phyloP scores from a whole-genome alignment of 2,888 invertebrate genomes.

The Drosophila rubida region DNA sequence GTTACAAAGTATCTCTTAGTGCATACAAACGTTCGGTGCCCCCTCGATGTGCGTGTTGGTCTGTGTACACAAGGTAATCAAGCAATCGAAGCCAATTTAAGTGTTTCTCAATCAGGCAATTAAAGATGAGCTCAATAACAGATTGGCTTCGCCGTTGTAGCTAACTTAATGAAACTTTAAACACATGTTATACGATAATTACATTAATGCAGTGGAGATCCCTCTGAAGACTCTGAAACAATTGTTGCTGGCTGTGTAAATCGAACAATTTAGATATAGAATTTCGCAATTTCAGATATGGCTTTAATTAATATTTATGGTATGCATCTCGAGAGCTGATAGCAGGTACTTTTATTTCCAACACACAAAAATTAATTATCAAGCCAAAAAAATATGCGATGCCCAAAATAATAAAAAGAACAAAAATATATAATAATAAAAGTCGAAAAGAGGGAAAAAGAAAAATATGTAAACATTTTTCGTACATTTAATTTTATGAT shows the following conservation, averaged over 20 bases:
- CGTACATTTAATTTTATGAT: constrained; percentile 70
- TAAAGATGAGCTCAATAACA: constrained; percentile 7
- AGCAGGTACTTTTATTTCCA: not conserved
- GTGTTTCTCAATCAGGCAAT: constrained; percentile 18
- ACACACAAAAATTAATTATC: constrained; percentile 36
- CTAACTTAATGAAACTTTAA: not conserved
- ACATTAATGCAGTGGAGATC: not conserved
- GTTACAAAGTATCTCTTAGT: constrained; percentile 44
- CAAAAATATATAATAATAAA: constrained; percentile 9
- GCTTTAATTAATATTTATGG: not conserved
- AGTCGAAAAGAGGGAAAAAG: constrained; percentile 3
- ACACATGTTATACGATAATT: not conserved
- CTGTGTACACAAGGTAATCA: constrained; percentile 50
- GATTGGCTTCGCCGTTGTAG: not conserved
- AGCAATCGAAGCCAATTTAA: constrained; percentile 51
- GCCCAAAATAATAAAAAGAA: constrained; percentile 10
- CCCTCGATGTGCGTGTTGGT: constrained; percentile 3
- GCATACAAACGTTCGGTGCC: not conserved
- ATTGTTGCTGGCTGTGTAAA: not conserved
- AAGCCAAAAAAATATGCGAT: constrained; percentile 8
- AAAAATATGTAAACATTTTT: constrained; percentile 55
- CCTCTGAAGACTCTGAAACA: not conserved
- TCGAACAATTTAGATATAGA: not conserved
- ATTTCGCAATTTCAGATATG: not conserved
- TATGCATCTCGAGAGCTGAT: not conserved